Evolutionary conservation across 92 coral and sea anemone species (phyloP).

Genomic region (Phenganax subtilis): DNA sequence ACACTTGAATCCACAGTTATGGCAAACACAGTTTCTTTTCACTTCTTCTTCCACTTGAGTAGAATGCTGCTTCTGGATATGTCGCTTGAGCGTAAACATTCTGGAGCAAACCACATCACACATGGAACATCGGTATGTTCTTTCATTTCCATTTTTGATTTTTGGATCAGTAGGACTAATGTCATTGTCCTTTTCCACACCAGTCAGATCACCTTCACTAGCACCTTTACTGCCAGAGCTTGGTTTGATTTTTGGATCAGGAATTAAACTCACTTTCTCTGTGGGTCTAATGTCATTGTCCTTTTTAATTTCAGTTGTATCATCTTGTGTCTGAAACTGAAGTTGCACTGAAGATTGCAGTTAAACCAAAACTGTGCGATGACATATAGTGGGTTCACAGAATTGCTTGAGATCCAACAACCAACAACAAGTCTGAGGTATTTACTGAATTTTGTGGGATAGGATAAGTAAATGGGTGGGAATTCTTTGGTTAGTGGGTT

Average conservation of each 20-base stretch:
- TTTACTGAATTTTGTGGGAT: background rate
- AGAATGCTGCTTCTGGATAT: conserved; percentile 31
- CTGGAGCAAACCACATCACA: background rate
- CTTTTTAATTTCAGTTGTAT: too few species aligned
- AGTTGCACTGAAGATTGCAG: background rate
- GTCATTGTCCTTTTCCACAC: background rate
- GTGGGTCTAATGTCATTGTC: too few species aligned
- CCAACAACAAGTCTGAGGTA: conserved; percentile 4
- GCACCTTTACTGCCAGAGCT: background rate
- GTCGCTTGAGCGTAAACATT: conserved; percentile 4
- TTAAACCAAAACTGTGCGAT: conserved; percentile 2
- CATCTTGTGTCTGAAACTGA: too few species aligned
- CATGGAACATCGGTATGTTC: background rate
- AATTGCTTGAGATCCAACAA: conserved; percentile 5
- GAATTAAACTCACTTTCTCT: too few species aligned
- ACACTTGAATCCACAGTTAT: conserved; percentile 4
- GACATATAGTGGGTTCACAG: background rate
- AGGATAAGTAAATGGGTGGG: background rate
- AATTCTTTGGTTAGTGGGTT: background rate
- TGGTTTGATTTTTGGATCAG: background rate
- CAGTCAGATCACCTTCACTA: background rate
- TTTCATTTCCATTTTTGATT: background rate
- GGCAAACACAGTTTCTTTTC: conserved; percentile 31
- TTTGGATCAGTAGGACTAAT: background rate
- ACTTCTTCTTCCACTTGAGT: conserved; percentile 1